phyloP scores from a whole-genome alignment of 2,113 vertebrate species.

The Acanthochromis polyacanthus region DNA sequence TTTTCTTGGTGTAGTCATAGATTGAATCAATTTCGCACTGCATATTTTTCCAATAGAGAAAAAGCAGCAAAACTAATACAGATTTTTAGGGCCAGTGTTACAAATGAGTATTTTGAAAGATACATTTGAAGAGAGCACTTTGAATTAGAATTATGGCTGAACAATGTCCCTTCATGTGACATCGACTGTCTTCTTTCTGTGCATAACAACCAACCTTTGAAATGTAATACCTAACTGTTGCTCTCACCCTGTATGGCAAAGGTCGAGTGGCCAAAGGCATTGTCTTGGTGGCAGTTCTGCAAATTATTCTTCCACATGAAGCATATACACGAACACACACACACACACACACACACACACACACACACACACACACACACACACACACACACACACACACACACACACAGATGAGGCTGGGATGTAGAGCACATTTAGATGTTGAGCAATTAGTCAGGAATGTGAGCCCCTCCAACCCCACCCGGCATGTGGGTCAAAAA shows the following conservation, averaged over 20 bases:
- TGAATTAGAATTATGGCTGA: not conserved
- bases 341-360: slow-evolving; percentile 9
- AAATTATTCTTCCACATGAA: slow-evolving; percentile 47
- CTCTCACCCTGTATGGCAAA: slow-evolving; percentile 33
- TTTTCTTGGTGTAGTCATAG: slow-evolving; percentile 10
- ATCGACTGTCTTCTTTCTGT: slow-evolving; percentile 27
- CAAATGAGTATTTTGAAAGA: not conserved
- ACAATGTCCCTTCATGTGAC: not conserved
- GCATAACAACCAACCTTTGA: slow-evolving; percentile 42
- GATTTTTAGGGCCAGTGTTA: not conserved
- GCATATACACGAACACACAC: slow-evolving; percentile 26
- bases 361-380: slow-evolving; percentile 8
- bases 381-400: slow-evolving; percentile 10
- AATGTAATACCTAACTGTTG: slow-evolving; percentile 32
- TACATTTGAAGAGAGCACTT: not conserved
- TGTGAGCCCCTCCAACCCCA: slow-evolving; percentile 48
- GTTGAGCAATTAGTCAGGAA: slow-evolving; percentile 72
- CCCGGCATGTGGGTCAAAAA: slow-evolving; percentile 40
- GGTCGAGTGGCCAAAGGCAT: slow-evolving; percentile 43
- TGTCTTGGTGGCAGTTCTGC: slow-evolving; percentile 49
- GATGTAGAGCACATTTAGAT: slow-evolving; percentile 18
- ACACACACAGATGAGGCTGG: slow-evolving; percentile 21
- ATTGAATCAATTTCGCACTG: slow-evolving; percentile 34
- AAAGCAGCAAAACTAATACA: slow-evolving; percentile 24
- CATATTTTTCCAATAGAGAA: slow-evolving; percentile 13